Evolutionary conservation across 2,113 vertebrate genomes (phyloP).

Genomic region (Dissostichus mawsoni): DNA sequence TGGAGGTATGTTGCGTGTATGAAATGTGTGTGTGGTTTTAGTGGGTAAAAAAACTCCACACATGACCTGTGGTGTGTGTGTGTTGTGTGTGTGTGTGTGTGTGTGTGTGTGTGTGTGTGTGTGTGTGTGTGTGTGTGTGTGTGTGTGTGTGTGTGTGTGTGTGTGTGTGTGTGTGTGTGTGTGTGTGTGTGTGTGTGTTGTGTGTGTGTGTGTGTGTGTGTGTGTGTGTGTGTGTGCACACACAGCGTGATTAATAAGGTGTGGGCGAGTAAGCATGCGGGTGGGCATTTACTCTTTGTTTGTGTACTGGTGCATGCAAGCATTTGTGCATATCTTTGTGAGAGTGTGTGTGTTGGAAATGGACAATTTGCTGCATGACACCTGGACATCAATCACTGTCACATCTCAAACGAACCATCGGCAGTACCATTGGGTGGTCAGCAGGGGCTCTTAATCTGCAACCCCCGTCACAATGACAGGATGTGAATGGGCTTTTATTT

Average conservation of each 20-base stretch:
- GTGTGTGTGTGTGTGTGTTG: not conserved
- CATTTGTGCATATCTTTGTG: conserved; percentile 28
- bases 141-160: not conserved
- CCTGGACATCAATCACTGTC: conserved; percentile 49
- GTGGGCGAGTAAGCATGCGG: conserved; percentile 12
- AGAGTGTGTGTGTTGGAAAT: conserved; percentile 1
- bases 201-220: conserved; percentile 1
- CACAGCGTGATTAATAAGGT: conserved; percentile 12
- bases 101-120: not conserved
- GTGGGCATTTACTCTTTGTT: conserved; percentile 24
- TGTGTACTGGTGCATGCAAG: conserved; percentile 21
- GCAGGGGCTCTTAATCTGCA: conserved; percentile 31
- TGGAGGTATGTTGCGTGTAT: not conserved
- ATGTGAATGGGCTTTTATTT: conserved; percentile 5
- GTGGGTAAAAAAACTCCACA: not conserved
- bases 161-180: conserved; percentile 8
- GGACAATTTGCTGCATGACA: conserved; percentile 44
- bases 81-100: not conserved
- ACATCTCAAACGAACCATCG: conserved; percentile 18
- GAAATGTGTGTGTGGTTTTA: conserved; percentile 1
- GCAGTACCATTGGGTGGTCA: not conserved
- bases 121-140: not conserved
- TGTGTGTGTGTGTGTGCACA: not conserved
- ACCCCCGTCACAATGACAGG: not conserved
- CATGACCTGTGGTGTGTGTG: not conserved